phyloP scores from a whole-genome alignment of 2,888 invertebrate species.

The Mechanitis messenoides region DNA sequence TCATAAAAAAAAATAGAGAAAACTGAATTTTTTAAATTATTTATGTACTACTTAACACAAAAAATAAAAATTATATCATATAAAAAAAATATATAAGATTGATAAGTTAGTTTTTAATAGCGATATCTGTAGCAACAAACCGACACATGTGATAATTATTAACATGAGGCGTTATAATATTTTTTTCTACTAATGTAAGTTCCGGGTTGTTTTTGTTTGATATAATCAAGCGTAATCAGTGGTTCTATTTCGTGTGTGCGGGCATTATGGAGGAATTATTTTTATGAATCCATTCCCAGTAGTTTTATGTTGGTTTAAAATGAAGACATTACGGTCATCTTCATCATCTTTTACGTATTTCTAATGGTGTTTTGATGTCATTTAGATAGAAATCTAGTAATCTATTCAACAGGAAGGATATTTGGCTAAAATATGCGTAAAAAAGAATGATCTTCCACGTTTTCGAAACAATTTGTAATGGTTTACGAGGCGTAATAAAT shows the following conservation, averaged over 20 bases:
- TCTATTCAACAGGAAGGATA: constrained; percentile 9
- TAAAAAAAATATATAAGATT: not conserved
- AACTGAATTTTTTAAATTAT: too few relatives aligned
- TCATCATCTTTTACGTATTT: constrained; percentile 58
- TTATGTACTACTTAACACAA: too few relatives aligned
- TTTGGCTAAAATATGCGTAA: constrained; percentile 29
- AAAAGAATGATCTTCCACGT: constrained; percentile 47
- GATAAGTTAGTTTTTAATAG: constrained; percentile 2
- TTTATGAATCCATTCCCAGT: constrained; percentile 53
- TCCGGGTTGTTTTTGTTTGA: constrained; percentile 73
- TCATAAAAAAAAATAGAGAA: constrained; percentile 25
- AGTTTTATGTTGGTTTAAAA: constrained; percentile 54
- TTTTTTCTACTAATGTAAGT: constrained; percentile 68
- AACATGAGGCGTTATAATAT: constrained; percentile 72
- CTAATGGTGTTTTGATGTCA: constrained; percentile 42
- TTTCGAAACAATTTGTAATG: constrained; percentile 67
- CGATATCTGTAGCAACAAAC: constrained; percentile 30
- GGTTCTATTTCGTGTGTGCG: constrained; percentile 68
- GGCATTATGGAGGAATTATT: constrained; percentile 63
- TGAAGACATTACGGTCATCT: constrained; percentile 71
- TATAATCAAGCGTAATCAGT: constrained; percentile 73
- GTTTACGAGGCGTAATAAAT: constrained; percentile 60
- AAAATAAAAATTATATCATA: too few relatives aligned
- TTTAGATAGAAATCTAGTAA: constrained; percentile 33
- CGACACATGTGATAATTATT: constrained; percentile 74